A percentile compares a stretch with the other conserved stretches of the same genome.
Conservation (phyloP, 2,888 invertebrate genomes). For the Melanargia galathea region DNA sequence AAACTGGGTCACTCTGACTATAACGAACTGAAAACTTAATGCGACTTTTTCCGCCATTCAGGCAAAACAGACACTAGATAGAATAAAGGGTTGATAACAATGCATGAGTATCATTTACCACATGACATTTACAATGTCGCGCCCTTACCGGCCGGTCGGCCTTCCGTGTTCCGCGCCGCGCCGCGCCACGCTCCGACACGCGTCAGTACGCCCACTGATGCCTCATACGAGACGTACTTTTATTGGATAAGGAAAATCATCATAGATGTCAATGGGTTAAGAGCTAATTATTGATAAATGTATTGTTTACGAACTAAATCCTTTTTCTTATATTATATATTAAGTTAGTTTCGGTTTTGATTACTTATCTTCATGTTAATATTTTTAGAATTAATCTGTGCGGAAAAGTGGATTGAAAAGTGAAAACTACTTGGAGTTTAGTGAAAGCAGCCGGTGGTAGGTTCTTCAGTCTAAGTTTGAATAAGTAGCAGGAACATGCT, state of each 20-base stretch:
- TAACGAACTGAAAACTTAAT: not conserved
- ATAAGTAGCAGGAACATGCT: too few relatives aligned
- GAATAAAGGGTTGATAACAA: not conserved
- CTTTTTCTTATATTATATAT: too few relatives aligned
- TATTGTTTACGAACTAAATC: too few relatives aligned
- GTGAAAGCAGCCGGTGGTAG: too few relatives aligned
- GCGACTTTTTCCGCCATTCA: not conserved
- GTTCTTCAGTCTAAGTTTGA: too few relatives aligned
- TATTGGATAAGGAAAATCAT: not conserved
- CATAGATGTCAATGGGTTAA: not conserved
- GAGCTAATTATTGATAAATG: not conserved
- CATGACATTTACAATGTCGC: constrained; percentile 5
- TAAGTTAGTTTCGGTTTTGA: too few relatives aligned
- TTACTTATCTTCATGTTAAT: too few relatives aligned
- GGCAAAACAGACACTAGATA: not conserved
- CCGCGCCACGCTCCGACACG: not conserved
- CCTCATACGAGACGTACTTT: not conserved
- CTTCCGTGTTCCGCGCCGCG: constrained; percentile 2
- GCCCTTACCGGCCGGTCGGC: not conserved
- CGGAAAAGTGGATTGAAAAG: too few relatives aligned
- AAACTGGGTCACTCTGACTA: too few relatives aligned
- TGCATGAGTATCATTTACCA: not conserved
- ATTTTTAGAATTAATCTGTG: too few relatives aligned
- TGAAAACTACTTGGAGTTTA: too few relatives aligned
- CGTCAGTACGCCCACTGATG: not conserved